Evolutionary conservation across 92 coral and sea anemone genomes (phyloP), one percentile per base, ranked within the genome.

Genomic region (Pocillopora grandis): DNA sequence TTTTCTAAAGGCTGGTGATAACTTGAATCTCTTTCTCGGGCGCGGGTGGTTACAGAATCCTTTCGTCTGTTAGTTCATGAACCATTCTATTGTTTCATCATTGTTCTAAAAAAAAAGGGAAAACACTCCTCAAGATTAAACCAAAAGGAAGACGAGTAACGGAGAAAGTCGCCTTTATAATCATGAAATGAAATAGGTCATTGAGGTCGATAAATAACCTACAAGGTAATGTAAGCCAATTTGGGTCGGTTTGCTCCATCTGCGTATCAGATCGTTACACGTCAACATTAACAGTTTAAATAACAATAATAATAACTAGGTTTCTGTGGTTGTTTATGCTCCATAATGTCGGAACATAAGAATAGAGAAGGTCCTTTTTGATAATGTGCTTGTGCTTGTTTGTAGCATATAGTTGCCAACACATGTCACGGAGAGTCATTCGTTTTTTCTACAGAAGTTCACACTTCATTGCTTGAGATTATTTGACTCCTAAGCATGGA

Each of bases 221-320:
- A 19, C 17, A 19, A 68, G 48, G 73, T 31, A 68, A 31, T 68
- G 73, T 68, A 68, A 68, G 55, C 73, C 33, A 36, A 70, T 70
- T 70, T 35, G 75, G 18, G 16, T 37, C 42, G 20, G 3, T 16
- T 12, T 11, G 1, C 37, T 31, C 70, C 70, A 66, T 42, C 52
- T 0, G 70, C 21, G 37, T 66, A 66, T 66, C 70, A 70, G 42
- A 70, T 70, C 10, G 56, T 5, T 70, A 70, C 56, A 14, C 33
- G 75, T 11, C 55, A 7, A 70, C 18, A 10, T 36, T 70, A 16
- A 14, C 7, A 37, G 21, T 42, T 42, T 42, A 20, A 37, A 37
- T 16, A 70, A 70, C 75, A 70, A 70, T 9, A 70, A 70, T n/a
- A 70, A 36, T 19, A 70, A 0, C 75, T 33, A 36, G 20, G 75